Conservation (phyloP, 2,797 vertebrate species). For the Sebastes minor region DNA sequence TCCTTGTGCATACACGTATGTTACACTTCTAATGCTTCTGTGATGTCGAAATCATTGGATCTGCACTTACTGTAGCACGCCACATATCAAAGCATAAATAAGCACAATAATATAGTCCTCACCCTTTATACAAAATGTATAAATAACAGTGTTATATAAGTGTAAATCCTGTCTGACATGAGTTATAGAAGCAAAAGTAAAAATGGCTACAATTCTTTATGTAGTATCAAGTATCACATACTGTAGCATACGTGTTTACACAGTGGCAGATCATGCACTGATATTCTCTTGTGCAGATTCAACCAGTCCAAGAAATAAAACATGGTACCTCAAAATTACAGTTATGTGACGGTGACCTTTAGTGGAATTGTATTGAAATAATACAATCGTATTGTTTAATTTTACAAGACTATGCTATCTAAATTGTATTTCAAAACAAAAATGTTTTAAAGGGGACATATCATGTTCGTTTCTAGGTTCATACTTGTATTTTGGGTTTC, state of each 20-base stretch:
- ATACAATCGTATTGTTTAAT: background rate
- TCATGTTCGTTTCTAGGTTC: no score
- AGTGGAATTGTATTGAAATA: background rate
- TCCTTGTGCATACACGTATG: no score
- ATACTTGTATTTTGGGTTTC: no score
- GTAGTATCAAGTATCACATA: background rate
- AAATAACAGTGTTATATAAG: background rate
- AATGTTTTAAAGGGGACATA: no score
- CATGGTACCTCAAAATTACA: background rate
- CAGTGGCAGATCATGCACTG: background rate
- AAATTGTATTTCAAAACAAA: background rate
- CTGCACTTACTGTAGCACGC: background rate
- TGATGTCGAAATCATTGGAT: background rate
- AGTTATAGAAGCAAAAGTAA: background rate
- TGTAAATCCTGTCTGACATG: background rate
- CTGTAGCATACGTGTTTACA: background rate
- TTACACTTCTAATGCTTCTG: no score
- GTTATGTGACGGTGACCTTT: background rate
- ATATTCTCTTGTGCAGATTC: background rate
- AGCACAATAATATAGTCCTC: background rate
- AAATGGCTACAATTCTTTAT: background rate
- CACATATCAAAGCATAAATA: background rate
- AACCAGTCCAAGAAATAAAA: background rate
- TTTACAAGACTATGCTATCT: background rate
- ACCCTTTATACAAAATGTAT: background rate